Conservation (phyloP, 2,797 vertebrate species). For the Pipistrellus kuhlii region DNA sequence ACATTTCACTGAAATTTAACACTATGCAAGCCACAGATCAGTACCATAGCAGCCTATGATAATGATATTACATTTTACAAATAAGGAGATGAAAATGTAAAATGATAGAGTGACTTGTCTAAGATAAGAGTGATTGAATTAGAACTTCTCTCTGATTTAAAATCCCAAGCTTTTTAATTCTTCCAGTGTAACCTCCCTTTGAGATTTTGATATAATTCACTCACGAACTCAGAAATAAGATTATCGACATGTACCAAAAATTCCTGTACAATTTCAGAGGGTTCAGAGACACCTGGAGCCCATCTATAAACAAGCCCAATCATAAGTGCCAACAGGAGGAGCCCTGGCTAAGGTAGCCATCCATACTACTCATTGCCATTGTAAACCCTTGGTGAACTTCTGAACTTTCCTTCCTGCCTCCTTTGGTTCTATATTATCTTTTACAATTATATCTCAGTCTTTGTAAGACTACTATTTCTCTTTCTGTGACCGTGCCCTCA, state of each 20-base stretch:
- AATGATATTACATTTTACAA: neutral
- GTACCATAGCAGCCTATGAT: neutral
- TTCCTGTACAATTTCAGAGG: neutral
- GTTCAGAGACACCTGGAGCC: neutral
- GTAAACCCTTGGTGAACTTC: neutral
- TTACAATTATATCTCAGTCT: neutral
- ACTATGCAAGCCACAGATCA: neutral
- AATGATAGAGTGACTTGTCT: neutral
- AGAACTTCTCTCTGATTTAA: neutral
- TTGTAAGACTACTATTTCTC: neutral
- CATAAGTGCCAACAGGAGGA: neutral
- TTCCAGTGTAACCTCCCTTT: neutral
- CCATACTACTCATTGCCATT: neutral
- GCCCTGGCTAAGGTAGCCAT: too few relatives aligned
- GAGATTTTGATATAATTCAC: conserved; percentile 28
- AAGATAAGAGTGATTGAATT: neutral
- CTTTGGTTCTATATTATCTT: neutral
- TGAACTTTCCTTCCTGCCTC: neutral
- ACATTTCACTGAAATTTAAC: neutral
- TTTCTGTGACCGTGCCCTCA: neutral
- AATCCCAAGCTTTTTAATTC: neutral
- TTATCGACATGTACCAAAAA: neutral
- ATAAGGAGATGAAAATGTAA: neutral
- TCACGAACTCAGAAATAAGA: neutral
- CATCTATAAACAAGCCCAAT: neutral